phyloP scores from a whole-genome alignment of 2,113 vertebrate species.

The Pipra filicauda region DNA sequence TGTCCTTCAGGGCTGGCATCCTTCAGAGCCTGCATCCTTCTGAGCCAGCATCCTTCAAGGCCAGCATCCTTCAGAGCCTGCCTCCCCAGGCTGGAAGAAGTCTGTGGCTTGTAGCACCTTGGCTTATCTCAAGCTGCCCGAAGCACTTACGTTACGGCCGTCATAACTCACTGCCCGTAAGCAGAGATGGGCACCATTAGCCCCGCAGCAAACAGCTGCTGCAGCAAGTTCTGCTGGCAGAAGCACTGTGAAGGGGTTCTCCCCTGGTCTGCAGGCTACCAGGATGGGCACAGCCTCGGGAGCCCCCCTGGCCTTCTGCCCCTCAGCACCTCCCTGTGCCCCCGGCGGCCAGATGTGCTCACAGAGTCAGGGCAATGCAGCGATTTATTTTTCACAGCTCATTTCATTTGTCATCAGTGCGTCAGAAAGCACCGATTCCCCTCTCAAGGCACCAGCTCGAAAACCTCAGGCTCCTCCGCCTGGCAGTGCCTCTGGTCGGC shows the following conservation, averaged over 20 bases:
- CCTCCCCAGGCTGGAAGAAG: neutral
- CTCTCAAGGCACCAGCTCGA: conserved; percentile 14
- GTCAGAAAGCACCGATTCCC: neutral
- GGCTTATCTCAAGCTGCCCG: conserved; percentile 42
- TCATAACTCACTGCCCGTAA: neutral
- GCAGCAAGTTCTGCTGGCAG: neutral
- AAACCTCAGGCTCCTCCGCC: neutral
- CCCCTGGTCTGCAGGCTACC: neutral
- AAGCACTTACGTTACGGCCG: neutral
- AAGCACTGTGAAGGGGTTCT: neutral
- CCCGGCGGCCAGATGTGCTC: neutral
- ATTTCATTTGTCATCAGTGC: neutral
- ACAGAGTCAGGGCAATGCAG: neutral
- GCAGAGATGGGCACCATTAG: neutral
- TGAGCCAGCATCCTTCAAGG: neutral
- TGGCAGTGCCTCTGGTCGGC: neutral
- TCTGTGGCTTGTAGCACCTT: neutral
- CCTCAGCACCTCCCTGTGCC: neutral
- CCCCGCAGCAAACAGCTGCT: neutral
- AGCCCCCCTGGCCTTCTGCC: fast-evolving
- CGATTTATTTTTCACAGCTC: neutral
- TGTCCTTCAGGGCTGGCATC: neutral
- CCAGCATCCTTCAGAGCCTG: neutral
- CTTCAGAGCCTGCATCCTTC: neutral
- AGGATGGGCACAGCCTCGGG: neutral